A percentile compares a stretch with the other conserved stretches of the same genome.
phyloP scores from a whole-genome alignment of 37 sponge, comb jelly and placozoan species.

The Theonella swinhoei region DNA sequence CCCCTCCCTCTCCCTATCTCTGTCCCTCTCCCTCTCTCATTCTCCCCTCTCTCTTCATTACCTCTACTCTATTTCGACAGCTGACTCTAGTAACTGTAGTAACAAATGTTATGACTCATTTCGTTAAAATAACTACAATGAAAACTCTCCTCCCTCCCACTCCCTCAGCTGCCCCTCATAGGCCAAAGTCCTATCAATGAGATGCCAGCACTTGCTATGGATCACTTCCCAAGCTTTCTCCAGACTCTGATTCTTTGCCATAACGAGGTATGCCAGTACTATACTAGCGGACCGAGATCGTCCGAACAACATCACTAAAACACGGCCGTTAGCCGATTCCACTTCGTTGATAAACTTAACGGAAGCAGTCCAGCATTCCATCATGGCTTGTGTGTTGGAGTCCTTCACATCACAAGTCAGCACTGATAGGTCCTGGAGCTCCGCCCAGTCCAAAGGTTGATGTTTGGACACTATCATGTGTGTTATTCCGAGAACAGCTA shows the following conservation, averaged over 20 bases:
- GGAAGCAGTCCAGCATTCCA: conserved; percentile 53
- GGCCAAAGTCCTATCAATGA: conserved; percentile 51
- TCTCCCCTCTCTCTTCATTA: too few species aligned
- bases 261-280: conserved; percentile 61
- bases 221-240: conserved; percentile 31
- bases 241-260: background rate
- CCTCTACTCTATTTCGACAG: too few species aligned
- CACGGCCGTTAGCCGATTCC: background rate
- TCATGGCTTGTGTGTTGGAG: conserved; percentile 38
- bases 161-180: conserved; percentile 49
- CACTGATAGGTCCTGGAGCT: conserved; percentile 28
- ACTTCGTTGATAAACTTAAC: conserved; percentile 47
- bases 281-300: conserved; percentile 68
- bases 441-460: conserved; percentile 48
- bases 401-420: conserved; percentile 56
- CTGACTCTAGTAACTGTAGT: too few species aligned
- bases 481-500: conserved; percentile 45
- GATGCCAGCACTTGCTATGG: conserved; percentile 49
- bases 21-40: too few species aligned
- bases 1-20: too few species aligned
- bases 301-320: conserved; percentile 58
- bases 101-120: too few species aligned
- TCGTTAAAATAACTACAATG: too few species aligned
- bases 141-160: conserved; percentile 52
- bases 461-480: conserved; percentile 55